Evolutionary conservation across 2,113 vertebrate species (phyloP).

Genomic region (Myrmecophaga tridactyla): DNA sequence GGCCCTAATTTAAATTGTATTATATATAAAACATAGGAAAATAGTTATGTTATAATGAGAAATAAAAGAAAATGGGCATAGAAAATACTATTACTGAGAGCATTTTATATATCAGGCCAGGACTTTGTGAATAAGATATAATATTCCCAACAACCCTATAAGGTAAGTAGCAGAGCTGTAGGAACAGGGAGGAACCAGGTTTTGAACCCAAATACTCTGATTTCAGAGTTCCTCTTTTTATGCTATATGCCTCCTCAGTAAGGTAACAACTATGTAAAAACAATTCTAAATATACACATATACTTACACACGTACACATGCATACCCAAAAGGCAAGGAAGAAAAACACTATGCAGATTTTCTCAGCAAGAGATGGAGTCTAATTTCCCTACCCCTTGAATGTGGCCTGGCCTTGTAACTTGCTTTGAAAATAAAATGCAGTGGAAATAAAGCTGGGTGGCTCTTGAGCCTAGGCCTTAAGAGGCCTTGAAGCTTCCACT

Average conservation of each 20-base stretch:
- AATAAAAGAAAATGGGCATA: conserved; percentile 2
- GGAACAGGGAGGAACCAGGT: neutral
- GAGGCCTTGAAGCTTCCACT: too few species aligned
- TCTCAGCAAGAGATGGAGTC: neutral
- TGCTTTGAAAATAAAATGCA: neutral
- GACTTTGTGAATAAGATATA: neutral
- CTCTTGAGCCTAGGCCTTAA: neutral
- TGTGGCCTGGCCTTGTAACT: neutral
- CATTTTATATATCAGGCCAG: neutral
- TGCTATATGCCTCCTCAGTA: neutral
- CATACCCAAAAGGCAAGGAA: neutral
- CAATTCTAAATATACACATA: neutral
- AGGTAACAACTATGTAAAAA: neutral
- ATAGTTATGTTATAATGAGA: neutral
- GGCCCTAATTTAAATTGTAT: neutral
- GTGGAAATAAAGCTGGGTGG: neutral
- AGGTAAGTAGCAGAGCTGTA: neutral
- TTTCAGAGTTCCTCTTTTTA: neutral
- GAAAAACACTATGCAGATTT: neutral
- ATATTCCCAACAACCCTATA: neutral
- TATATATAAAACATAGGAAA: neutral
- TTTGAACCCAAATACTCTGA: neutral
- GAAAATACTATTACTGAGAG: neutral
- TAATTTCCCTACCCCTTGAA: neutral
- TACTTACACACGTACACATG: neutral